phyloP scores from a whole-genome alignment of 2,113 vertebrate species.

The Todiramphus chloris region DNA sequence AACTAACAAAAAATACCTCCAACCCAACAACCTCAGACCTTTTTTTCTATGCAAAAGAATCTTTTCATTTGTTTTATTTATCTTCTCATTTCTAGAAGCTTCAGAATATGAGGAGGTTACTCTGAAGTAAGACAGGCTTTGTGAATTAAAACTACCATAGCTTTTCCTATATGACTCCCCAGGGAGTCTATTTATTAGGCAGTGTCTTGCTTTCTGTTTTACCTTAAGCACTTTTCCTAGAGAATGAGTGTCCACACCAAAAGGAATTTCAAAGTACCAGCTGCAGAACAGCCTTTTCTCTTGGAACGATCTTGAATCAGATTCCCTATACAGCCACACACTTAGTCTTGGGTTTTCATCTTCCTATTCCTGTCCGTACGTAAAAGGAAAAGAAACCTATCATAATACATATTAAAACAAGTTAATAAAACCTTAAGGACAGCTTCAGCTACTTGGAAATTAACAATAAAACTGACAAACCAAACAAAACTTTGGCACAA shows the following conservation, averaged over 20 bases:
- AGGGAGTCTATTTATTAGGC: constrained; percentile 10
- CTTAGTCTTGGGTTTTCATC: background rate
- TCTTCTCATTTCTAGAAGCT: background rate
- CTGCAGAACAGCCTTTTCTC: background rate
- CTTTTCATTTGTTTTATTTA: background rate
- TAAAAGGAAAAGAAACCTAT: background rate
- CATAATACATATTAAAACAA: too few species aligned
- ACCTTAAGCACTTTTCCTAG: constrained; percentile 13
- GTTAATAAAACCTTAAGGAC: background rate
- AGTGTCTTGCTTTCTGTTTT: constrained; percentile 26
- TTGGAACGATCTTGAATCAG: background rate
- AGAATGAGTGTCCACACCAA: background rate
- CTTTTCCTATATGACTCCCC: background rate
- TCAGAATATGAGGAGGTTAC: background rate
- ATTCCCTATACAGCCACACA: background rate
- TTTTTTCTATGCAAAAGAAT: background rate
- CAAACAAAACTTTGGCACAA: background rate
- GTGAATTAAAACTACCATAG: background rate
- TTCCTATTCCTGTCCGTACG: background rate
- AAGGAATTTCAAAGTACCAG: background rate
- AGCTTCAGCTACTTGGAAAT: background rate
- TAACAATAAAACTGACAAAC: background rate
- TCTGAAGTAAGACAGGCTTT: background rate
- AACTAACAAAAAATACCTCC: too few species aligned
- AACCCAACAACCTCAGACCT: background rate